A percentile compares a stretch with the other conserved stretches of the same genome.
Evolutionary conservation across 2,113 vertebrate species (phyloP).

Genomic region (Bufo gargarizans): DNA sequence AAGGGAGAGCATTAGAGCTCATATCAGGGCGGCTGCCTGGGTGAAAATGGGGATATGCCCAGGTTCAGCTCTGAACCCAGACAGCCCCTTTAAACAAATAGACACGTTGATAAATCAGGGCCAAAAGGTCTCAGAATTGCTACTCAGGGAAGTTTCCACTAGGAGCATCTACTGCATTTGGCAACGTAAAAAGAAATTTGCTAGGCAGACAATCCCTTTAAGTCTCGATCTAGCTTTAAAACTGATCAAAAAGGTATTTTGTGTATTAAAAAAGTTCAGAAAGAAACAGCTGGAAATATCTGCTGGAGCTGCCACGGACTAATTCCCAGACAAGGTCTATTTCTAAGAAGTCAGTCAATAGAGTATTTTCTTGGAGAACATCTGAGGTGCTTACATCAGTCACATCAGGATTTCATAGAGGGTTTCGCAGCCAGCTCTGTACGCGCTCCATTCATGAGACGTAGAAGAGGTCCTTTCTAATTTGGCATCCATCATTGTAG

Average conservation of each 20-base stretch:
- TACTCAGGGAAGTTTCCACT: too few relatives aligned
- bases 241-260: background rate
- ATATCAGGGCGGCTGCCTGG: too few relatives aligned
- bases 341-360: constrained; percentile 35
- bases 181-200: background rate
- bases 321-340: constrained; percentile 23
- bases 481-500: constrained; percentile 38
- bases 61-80: too few relatives aligned
- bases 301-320: background rate
- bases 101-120: too few relatives aligned
- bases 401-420: constrained; percentile 31
- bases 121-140: too few relatives aligned
- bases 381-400: constrained; percentile 3
- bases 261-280: background rate
- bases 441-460: constrained; percentile 1
- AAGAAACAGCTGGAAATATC: background rate
- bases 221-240: background rate
- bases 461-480: constrained; percentile 27
- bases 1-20: too few relatives aligned
- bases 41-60: too few relatives aligned
- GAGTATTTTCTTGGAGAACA: constrained; percentile 36
- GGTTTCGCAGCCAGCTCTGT: background rate
- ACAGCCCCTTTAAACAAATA: too few relatives aligned
- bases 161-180: too few relatives aligned
- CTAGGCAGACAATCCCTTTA: background rate